These are phyloP conservation scores for Chaetura pelagica DNA, from an alignment of 2,113 vertebrate genomes.

Conservation along the genomic window DNA sequence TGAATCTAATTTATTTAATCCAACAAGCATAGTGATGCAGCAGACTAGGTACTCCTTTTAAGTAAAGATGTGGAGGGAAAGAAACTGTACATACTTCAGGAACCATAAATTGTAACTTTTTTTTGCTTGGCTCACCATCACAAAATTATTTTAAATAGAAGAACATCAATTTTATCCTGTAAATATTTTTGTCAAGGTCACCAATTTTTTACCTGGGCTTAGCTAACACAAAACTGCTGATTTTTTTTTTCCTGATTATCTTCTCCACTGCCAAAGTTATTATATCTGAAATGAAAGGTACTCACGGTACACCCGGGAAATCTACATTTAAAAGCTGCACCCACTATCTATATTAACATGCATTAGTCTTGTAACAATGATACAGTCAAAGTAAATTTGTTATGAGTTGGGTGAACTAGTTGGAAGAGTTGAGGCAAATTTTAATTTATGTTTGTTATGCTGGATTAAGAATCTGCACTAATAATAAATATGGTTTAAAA, in stretches of 20 bases:
- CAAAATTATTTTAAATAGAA: conserved; percentile 6
- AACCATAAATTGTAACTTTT: not conserved
- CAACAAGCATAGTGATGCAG: not conserved
- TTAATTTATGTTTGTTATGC: not conserved
- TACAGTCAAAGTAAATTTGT: not conserved
- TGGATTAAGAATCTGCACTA: not conserved
- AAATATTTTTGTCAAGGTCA: not conserved
- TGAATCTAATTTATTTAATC: conserved; percentile 22
- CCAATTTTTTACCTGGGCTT: not conserved
- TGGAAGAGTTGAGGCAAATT: not conserved
- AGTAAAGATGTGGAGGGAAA: not conserved
- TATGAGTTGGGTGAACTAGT: not conserved
- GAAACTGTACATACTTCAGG: not conserved
- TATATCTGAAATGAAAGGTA: not conserved
- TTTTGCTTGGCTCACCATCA: not conserved
- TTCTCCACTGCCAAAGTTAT: not conserved
- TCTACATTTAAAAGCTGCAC: not conserved
- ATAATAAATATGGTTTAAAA: not conserved
- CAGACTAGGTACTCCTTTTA: not conserved
- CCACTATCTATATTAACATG: not conserved
- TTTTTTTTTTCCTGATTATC: not conserved
- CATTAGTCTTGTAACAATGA: not conserved
- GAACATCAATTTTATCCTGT: not conserved
- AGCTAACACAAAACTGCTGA: not conserved
- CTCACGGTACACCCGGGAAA: not conserved